Conservation (phyloP, 2,797 vertebrate genomes). For the Notoglanidium macrostoma region DNA sequence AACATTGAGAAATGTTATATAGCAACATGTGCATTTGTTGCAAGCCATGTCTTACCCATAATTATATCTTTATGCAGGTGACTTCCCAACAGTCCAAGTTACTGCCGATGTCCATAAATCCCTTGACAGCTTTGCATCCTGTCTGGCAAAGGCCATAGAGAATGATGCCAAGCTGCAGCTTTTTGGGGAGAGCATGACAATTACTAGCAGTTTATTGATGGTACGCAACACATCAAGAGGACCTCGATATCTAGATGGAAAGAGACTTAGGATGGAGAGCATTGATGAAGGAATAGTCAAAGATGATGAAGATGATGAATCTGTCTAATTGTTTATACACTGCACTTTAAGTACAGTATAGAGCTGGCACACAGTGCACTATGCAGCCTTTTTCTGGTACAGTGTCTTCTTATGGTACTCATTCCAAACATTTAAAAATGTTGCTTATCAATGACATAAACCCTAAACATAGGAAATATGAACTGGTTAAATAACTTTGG, state of each 20-base stretch:
- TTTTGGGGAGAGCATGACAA: constrained; percentile 81
- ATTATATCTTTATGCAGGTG: constrained; percentile 35
- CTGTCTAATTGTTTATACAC: constrained; percentile 19
- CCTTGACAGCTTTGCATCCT: constrained; percentile 88
- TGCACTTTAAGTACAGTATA: constrained; percentile 22
- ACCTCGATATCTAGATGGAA: constrained; percentile 78
- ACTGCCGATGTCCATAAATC: constrained; percentile 87
- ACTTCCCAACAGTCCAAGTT: constrained; percentile 74
- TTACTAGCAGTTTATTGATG: constrained; percentile 71
- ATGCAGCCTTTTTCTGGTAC: constrained; percentile 40
- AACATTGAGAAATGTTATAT: constrained; percentile 1
- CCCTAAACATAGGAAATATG: neutral
- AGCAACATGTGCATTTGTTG: neutral
- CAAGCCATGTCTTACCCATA: neutral
- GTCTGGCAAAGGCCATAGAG: constrained; percentile 91
- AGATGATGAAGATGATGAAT: constrained; percentile 69
- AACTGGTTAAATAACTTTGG: constrained; percentile 5
- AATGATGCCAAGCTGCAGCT: constrained; percentile 90
- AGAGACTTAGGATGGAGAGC: constrained; percentile 90
- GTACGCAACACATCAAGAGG: constrained; percentile 69
- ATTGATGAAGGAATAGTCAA: constrained; percentile 92
- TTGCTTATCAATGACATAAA: constrained; percentile 7
- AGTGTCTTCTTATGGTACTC: constrained; percentile 1
- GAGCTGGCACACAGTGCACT: constrained; percentile 18
- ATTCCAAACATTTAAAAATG: neutral